Base-by-base conservation (phyloP, 1,140 invertebrate genomes). In the Micrasema longulum region DNA sequence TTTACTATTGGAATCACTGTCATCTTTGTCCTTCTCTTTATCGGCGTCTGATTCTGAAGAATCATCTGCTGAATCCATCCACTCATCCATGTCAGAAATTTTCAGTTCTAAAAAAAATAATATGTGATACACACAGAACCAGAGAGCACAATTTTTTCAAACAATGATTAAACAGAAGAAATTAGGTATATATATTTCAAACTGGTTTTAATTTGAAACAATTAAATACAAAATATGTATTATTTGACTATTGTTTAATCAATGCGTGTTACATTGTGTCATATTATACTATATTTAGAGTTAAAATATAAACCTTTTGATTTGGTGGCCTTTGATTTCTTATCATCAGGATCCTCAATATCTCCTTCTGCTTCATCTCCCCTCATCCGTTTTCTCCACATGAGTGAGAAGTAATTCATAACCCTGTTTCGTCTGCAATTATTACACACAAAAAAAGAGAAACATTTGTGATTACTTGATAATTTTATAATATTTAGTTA, bases 81-180 rank as follows among this genome's bases (percentile, higher is more conserved):
- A 96, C 72, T 97, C 96, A 81, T 97, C 95, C 93, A 97, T 95
- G 77, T 97, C 95, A 12, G 93, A 95, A 69, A 97, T 94, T 85
- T 95, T 95, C 0, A 95, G 82, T 68, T 93, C 92, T 85, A 67
- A 10, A 78, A 77, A 31, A 31, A 31, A 31, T 31, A 31, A 7
- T 4, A 7, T 31, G 7, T 31, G 26, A 31, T 31, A 31, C 2
- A 31, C 26, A 31, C 7, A 31, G 26, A n/a, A n/a, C n/a, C n/a
- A n/a, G n/a, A n/a, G n/a, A n/a, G n/a, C n/a, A n/a, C n/a, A n/a
- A n/a, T n/a, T n/a, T n/a, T n/a, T n/a, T n/a, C n/a, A n/a, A n/a
- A n/a, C n/a, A n/a, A n/a, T n/a, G n/a, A n/a, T n/a, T n/a, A n/a
- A n/a, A n/a, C n/a, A n/a, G n/a, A n/a, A n/a, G n/a, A n/a, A n/a